These are phyloP conservation scores for Anolis carolinensis DNA, from an alignment of 2,113 vertebrate species.

Conservation along the genomic window DNA sequence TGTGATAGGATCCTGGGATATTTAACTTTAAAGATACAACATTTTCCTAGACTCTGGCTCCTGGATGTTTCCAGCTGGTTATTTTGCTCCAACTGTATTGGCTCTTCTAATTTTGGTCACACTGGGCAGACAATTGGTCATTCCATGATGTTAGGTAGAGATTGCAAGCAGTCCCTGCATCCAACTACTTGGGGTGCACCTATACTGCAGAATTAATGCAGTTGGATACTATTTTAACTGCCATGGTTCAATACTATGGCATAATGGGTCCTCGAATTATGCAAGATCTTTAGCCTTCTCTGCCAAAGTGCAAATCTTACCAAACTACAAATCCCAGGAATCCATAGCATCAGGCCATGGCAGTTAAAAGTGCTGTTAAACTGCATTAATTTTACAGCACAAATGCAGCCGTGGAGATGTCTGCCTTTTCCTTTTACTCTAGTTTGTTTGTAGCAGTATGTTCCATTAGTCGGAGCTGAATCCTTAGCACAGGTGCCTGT, in stretches of 20 bases:
- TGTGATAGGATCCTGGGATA: background rate
- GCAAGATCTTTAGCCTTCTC: too few relatives aligned
- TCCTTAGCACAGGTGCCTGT: background rate
- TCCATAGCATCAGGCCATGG: too few relatives aligned
- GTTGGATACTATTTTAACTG: too few relatives aligned
- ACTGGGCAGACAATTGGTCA: background rate
- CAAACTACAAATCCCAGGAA: too few relatives aligned
- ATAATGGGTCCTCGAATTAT: too few relatives aligned
- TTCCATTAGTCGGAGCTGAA: background rate
- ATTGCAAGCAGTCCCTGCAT: background rate
- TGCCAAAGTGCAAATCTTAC: too few relatives aligned
- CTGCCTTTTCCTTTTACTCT: conserved; percentile 1
- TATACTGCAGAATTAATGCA: too few relatives aligned
- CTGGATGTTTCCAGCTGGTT: background rate
- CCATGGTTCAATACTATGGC: too few relatives aligned
- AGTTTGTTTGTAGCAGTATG: background rate
- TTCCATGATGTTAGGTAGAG: background rate
- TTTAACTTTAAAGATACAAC: background rate
- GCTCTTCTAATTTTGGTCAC: background rate
- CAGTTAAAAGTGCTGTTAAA: too few relatives aligned
- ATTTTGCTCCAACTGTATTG: background rate
- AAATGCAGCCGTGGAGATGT: too few relatives aligned
- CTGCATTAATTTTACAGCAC: too few relatives aligned
- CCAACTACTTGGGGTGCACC: background rate
- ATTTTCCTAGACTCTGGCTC: background rate